Evolutionary conservation across 2,113 vertebrate species (phyloP).

Genomic region (Apeltes quadracus): DNA sequence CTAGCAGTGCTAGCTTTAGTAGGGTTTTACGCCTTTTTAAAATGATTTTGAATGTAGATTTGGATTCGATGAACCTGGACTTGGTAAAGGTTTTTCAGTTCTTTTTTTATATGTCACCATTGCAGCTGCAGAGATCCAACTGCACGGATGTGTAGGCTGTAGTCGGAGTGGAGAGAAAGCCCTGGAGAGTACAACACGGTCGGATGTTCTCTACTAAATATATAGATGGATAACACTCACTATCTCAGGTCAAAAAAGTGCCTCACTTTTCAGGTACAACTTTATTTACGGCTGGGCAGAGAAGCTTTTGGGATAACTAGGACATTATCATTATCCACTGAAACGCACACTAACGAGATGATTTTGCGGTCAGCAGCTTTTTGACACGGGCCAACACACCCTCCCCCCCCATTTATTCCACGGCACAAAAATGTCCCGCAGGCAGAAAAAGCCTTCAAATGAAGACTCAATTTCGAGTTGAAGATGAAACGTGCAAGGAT

Average conservation of each 20-base stretch:
- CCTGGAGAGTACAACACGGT: neutral
- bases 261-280: neutral
- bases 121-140: too few relatives aligned
- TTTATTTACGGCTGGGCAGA: constrained; percentile 20
- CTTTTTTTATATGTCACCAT: too few relatives aligned
- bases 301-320: constrained; percentile 21
- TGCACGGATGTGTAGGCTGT: too few relatives aligned
- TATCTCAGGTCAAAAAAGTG: neutral
- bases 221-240: neutral
- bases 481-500: neutral
- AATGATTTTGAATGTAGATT: too few relatives aligned
- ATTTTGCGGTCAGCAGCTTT: constrained; percentile 47
- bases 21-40: too few relatives aligned
- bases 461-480: constrained; percentile 1
- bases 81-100: too few relatives aligned
- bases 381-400: constrained; percentile 4
- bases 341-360: constrained; percentile 52
- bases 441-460: neutral
- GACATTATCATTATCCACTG: constrained; percentile 43
- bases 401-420: neutral
- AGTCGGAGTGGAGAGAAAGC: too few relatives aligned
- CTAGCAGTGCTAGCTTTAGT: too few relatives aligned
- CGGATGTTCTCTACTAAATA: neutral
- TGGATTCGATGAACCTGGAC: too few relatives aligned
- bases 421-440: constrained; percentile 6